Percentiles rank a stretch among this genome's conserved stretches.
These are phyloP conservation scores for Indicator maculatus DNA, from an alignment of 2,113 vertebrate species.

Conservation along the genomic window DNA sequence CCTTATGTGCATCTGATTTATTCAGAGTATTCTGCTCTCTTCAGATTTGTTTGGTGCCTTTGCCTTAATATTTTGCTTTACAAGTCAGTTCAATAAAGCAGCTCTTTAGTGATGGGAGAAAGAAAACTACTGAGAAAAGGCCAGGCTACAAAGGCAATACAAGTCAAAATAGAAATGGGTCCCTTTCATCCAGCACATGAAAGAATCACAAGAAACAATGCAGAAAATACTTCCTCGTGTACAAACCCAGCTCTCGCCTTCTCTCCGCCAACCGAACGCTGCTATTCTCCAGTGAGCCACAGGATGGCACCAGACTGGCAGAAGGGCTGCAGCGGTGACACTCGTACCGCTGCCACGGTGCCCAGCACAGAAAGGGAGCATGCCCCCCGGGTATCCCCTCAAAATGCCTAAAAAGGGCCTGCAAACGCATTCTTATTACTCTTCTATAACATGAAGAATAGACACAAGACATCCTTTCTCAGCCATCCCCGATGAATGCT, in stretches of 20 bases:
- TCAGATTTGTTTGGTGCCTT: background rate
- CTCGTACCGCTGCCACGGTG: background rate
- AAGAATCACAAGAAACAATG: background rate
- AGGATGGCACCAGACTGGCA: background rate
- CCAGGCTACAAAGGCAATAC: background rate
- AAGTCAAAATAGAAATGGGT: background rate
- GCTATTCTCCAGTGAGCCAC: background rate
- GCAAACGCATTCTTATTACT: background rate
- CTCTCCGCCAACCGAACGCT: background rate
- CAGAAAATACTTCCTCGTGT: background rate
- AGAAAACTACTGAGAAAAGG: background rate
- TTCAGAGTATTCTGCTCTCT: background rate
- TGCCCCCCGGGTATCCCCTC: background rate
- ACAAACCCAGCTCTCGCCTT: background rate
- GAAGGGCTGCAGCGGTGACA: background rate
- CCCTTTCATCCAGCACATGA: background rate
- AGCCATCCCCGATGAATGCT: background rate
- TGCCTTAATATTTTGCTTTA: background rate
- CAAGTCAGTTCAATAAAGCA: background rate
- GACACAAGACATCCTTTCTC: background rate
- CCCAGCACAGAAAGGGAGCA: background rate
- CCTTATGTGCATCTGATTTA: background rate
- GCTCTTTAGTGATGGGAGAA: background rate
- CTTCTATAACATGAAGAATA: fast-evolving
- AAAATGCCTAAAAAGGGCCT: background rate